phyloP scores from a whole-genome alignment of 2,797 vertebrate species.

The Ptychadena robeensis region DNA sequence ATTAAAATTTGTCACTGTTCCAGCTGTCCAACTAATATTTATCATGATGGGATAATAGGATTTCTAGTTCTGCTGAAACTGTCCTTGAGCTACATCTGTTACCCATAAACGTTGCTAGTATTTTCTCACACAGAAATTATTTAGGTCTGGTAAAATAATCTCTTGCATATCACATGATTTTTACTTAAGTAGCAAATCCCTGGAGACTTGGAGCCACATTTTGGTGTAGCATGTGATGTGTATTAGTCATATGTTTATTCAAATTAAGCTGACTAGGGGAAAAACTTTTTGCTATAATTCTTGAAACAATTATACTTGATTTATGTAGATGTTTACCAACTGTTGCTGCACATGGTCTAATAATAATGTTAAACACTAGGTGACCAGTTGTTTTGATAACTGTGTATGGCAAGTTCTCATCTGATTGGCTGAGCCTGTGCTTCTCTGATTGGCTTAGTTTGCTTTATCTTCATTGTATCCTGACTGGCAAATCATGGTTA shows the following conservation, averaged over 20 bases:
- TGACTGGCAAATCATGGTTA: too few relatives aligned
- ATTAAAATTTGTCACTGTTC: constrained; percentile 2
- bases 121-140: constrained; percentile 24
- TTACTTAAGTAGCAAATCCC: constrained; percentile 14
- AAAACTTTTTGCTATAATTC: neutral
- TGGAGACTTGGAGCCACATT: neutral
- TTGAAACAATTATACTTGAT: neutral
- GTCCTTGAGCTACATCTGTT: constrained; percentile 39
- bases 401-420: too few relatives aligned
- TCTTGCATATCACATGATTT: constrained; percentile 16
- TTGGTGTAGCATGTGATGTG: constrained; percentile 8
- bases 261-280: constrained; percentile 1
- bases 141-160: constrained; percentile 5
- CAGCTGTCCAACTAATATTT: neutral
- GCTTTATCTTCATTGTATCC: too few relatives aligned
- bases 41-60: constrained; percentile 9
- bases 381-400: neutral
- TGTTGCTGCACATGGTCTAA: neutral
- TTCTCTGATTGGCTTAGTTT: too few relatives aligned
- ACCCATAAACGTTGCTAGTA: neutral
- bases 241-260: constrained; percentile 28
- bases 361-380: neutral
- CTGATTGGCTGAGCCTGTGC: too few relatives aligned
- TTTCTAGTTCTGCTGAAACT: constrained; percentile 5
- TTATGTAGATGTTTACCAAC: neutral